Base-by-base conservation (phyloP, 2,113 vertebrate genomes). In the Mesitornis unicolor region DNA sequence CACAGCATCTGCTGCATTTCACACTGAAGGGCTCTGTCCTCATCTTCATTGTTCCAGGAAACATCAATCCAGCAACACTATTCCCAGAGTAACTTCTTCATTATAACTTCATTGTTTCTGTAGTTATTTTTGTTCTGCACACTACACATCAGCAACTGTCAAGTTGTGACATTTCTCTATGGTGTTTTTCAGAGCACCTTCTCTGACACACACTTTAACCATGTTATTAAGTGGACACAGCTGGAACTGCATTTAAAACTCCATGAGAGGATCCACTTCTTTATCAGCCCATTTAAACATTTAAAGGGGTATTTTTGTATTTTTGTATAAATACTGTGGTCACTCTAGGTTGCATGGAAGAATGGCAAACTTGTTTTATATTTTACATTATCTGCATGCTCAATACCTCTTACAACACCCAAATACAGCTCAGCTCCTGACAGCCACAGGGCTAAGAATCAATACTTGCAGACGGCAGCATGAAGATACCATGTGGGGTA, bases 1-100 rank as follows among this genome's bases (percentile, higher is more conserved):
- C 63, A 84, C 38, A 78, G 56, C 81, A 96, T 90, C 90, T 95
- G 90, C 78, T 83, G 79, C 59, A 45, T 86, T 79, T 97, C 82
- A 94, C 71, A 86, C 48, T 43, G 71, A 83, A 87, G 63, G 3
- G 8, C 36, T 61, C 74, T 68, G 78, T 48, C 56, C 81, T 87
- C 5, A 1, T 73, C 84, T 78, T 53, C 65, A n/a, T 35, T 87
- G 60, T 57, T 88, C 45, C 86, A 92, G 50, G 42, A 76, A 80
- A 61, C 0, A 0, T 81, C 75, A 92, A 47, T 53, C 67, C 54
- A 90, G 73, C 57, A 90, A 24, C 3, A 1, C 20, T 50, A 45
- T 42, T 92, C 63, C 67, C 70, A 83, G 10, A 33, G 38, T 79
- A 91, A 91, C 65, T 64, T 67, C 69, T 33, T 51, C 43, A 56